Conservation (phyloP, 2,888 invertebrate species). For the Hyposoter dolosus region DNA sequence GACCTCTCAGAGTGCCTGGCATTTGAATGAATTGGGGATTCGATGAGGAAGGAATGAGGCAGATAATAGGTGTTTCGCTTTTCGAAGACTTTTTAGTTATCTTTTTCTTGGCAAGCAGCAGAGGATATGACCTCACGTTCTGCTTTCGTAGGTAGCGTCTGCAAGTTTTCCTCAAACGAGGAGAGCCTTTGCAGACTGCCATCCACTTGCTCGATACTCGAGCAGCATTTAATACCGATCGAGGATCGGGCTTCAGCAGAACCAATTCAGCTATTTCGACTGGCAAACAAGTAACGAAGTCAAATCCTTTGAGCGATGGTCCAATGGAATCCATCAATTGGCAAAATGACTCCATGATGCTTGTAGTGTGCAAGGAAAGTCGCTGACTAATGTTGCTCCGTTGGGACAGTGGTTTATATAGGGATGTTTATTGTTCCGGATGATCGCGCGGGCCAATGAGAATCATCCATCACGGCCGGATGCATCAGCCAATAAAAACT, state of each 20-base stretch:
- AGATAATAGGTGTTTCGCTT: background rate
- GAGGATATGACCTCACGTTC: background rate
- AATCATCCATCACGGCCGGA: constrained; percentile 16
- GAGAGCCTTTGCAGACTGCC: constrained; percentile 28
- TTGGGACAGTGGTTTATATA: constrained; percentile 4
- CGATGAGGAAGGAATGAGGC: background rate
- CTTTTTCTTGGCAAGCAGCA: background rate
- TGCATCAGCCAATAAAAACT: constrained; percentile 9
- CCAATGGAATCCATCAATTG: constrained; percentile 38
- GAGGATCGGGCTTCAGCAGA: constrained; percentile 41
- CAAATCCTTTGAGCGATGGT: constrained; percentile 11
- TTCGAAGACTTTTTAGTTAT: background rate
- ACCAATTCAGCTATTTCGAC: constrained; percentile 49
- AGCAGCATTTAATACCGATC: constrained; percentile 35
- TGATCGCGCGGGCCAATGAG: constrained; percentile 33
- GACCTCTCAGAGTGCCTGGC: background rate
- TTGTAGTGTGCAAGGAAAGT: constrained; percentile 11
- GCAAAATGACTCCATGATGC: constrained; percentile 51
- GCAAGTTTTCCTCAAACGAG: constrained; percentile 27
- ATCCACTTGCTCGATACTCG: constrained; percentile 50
- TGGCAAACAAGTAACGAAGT: constrained; percentile 45
- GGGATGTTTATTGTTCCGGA: constrained; percentile 13
- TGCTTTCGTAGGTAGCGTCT: constrained; percentile 22
- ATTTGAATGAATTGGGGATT: background rate
- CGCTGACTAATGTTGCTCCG: constrained; percentile 39